Evolutionary conservation across 2,113 vertebrate genomes (phyloP).

Genomic region (Hippopotamus amphibius): DNA sequence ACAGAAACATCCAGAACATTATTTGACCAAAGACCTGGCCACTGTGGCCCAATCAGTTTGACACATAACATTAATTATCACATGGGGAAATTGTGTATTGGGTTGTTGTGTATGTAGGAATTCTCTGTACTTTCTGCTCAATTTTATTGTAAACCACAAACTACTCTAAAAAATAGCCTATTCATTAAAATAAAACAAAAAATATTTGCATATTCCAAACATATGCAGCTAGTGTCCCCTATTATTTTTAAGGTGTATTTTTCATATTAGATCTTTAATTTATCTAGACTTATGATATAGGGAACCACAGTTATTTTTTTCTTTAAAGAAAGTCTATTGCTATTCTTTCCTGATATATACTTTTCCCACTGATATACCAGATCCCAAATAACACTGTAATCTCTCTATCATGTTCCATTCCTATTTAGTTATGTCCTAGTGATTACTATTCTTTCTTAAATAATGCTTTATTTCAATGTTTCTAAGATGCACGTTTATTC

Average conservation of each 20-base stretch:
- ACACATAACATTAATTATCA: not conserved
- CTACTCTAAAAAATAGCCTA: not conserved
- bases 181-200: too few species aligned
- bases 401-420: not conserved
- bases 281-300: not conserved
- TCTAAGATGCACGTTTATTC: not conserved
- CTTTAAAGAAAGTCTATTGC: not conserved
- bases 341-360: not conserved
- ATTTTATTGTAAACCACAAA: not conserved
- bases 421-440: not conserved
- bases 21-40: too few species aligned
- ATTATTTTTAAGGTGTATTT: not conserved
- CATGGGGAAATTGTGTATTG: not conserved
- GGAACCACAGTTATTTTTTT: not conserved
- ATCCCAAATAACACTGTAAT: not conserved
- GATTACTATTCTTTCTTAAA: not conserved
- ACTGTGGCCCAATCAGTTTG: not conserved
- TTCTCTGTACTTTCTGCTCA: not conserved
- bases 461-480: not conserved
- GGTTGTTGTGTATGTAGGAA: not conserved
- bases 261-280: not conserved
- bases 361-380: not conserved
- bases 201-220: not conserved
- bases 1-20: too few species aligned
- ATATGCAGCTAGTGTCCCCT: not conserved